Percentiles rank a stretch among this genome's conserved stretches.
These are phyloP conservation scores for Auanema freiburgensis DNA, from an alignment of 2,888 invertebrate species.

Conservation along the genomic window DNA sequence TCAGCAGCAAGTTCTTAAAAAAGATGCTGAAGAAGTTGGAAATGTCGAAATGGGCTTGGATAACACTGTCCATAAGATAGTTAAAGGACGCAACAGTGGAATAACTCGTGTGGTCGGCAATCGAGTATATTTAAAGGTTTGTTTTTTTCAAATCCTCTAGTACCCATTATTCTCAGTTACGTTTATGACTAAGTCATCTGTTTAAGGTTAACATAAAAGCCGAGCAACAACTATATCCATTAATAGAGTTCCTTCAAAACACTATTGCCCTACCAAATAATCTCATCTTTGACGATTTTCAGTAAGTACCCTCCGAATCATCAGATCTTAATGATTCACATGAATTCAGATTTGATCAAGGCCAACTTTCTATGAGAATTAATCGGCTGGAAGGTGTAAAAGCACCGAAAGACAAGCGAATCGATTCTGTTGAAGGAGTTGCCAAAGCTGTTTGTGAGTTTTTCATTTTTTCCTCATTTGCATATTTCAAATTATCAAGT, in stretches of 20 bases:
- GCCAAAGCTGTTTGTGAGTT: constrained; percentile 62
- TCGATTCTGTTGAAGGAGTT: constrained; percentile 59
- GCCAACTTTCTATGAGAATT: constrained; percentile 58
- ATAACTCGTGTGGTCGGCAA: constrained; percentile 59
- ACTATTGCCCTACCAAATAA: constrained; percentile 60
- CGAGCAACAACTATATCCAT: constrained; percentile 54
- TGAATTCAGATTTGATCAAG: constrained; percentile 41
- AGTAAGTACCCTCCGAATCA: constrained; percentile 26
- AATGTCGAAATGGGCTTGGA: constrained; percentile 56
- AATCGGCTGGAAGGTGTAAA: constrained; percentile 41
- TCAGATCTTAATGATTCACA: neutral
- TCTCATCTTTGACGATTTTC: constrained; percentile 61
- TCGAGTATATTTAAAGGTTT: constrained; percentile 59
- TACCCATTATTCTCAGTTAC: neutral
- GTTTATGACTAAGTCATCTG: neutral
- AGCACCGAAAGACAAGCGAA: constrained; percentile 44
- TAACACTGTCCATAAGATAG: constrained; percentile 60
- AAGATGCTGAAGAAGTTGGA: constrained; percentile 57
- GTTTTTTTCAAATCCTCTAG: neutral
- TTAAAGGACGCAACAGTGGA: constrained; percentile 53
- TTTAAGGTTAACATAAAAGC: constrained; percentile 39
- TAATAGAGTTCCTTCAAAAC: constrained; percentile 59
- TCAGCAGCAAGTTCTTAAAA: constrained; percentile 49
- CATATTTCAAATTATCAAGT: constrained; percentile 10
- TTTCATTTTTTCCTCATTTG: constrained; percentile 9